Conservation (phyloP, 2,888 invertebrate species). For the Xanthorhoe spadicearia region DNA sequence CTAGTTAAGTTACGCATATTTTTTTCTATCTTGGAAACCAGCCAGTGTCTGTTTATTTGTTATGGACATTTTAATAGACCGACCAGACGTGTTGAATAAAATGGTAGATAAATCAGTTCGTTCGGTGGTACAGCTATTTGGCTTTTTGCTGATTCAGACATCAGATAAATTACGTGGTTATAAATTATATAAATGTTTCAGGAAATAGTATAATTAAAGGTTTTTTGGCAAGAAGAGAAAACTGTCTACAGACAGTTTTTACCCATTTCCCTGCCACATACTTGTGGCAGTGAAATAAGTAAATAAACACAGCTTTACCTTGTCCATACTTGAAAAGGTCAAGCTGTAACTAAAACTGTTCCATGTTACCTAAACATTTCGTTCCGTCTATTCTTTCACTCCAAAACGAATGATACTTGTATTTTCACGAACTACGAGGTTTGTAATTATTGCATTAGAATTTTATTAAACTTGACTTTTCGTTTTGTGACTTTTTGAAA, state of each 20-base stretch:
- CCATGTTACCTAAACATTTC: neutral
- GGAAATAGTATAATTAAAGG: neutral
- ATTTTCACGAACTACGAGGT: no score
- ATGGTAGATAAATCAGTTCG: slow-evolving; percentile 13
- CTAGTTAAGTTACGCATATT: slow-evolving; percentile 5
- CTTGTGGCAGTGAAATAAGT: neutral
- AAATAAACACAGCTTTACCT: neutral
- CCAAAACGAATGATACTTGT: neutral
- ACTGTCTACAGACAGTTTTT: no score
- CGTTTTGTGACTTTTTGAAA: no score
- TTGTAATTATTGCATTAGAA: no score
- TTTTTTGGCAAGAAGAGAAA: neutral
- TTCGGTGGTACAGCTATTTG: neutral
- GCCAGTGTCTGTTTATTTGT: slow-evolving; percentile 71
- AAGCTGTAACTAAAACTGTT: neutral
- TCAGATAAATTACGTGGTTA: slow-evolving; percentile 18
- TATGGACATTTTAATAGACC: slow-evolving; percentile 69
- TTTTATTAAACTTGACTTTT: no score
- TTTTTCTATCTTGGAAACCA: slow-evolving; percentile 60
- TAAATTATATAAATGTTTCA: slow-evolving; percentile 5
- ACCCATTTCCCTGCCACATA: no score
- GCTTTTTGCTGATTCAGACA: slow-evolving; percentile 13
- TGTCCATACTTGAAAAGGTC: neutral
- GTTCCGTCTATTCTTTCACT: neutral
- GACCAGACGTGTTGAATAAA: slow-evolving; percentile 24